Base-by-base conservation (phyloP, 1,140 invertebrate species). In the Brachionus manjavacas region DNA sequence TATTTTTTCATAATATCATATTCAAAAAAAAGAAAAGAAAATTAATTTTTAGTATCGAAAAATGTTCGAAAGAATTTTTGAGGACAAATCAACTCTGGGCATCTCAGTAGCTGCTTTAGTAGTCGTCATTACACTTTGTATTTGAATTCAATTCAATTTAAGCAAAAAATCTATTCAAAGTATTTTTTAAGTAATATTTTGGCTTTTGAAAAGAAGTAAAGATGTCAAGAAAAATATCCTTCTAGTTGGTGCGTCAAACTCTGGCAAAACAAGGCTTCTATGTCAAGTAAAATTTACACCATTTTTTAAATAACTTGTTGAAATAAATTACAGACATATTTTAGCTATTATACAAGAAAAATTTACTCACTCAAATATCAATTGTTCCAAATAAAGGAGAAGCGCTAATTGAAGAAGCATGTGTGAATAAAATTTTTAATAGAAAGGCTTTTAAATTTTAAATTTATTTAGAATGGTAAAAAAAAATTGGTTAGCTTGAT, bases 321-420 rank as follows among this genome's bases (percentile, higher is more conserved):
- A 46, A 23, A 43, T 20, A 23, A 23, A 78, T 14, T 16, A 46
- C 8, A 78, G 16, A 49, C 14, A 43, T 35, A n/a, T 25, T 80
- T 35, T 35, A 81, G 52, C 25, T 81, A 2, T 49, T 81, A 4
- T 81, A 81, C 8, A 23, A 68, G 28, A 60, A 68, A 39, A 23
- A 81, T 64, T 16, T 60, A 3, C 16, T 81, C 4, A 81, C 49
- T 60, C 79, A 81, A 81, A 81, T 81, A 28, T 81, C 79, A 28
- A 81, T 81, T 39, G 28, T 43, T n/a, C 28, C 52, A 35, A 81
- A 81, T 25, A n/a, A 16, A 41, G 52, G 52, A 14, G 28, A 60
- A 11, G 79, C 52, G 2, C 16, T 81, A 11, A 76, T 76, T 76
- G 11, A 46, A 76, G 43, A 49, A 20, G 28, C 16, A 20, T n/a